These are phyloP conservation scores for Archips crataeganus DNA, from an alignment of 2,888 invertebrate genomes.

Conservation along the genomic window DNA sequence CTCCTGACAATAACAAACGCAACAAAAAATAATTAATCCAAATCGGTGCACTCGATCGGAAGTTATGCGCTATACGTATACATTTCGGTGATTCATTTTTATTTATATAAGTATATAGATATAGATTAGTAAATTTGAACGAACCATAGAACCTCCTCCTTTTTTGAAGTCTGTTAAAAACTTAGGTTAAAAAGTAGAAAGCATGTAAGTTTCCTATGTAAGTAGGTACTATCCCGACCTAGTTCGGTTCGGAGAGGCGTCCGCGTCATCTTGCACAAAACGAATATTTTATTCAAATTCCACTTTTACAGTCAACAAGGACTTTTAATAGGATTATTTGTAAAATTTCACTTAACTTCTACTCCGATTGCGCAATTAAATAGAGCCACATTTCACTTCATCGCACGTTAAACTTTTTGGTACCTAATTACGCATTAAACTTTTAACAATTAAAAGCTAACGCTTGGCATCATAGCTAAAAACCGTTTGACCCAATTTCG, in stretches of 20 bases:
- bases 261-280: conserved; percentile 12
- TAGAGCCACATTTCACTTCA: neutral
- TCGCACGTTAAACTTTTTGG: neutral
- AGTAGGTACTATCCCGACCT: conserved; percentile 15
- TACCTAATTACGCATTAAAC: neutral
- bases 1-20: too few relatives aligned
- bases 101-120: too few relatives aligned
- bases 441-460: neutral
- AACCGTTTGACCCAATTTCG: neutral
- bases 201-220: neutral
- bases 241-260: conserved; percentile 10
- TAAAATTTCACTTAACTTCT: neutral
- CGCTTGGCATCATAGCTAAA: neutral
- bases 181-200: neutral
- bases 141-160: too few relatives aligned
- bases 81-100: too few relatives aligned
- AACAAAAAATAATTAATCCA: too few relatives aligned
- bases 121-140: too few relatives aligned
- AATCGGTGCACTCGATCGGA: too few relatives aligned
- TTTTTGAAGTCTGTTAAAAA: too few relatives aligned
- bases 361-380: neutral
- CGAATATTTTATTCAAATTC: conserved; percentile 36
- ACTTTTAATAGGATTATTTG: conserved; percentile 2
- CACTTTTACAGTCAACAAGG: conserved; percentile 13
- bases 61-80: too few relatives aligned